Conservation (phyloP, 2,888 invertebrate species). For the Gymnocheta viridis region DNA sequence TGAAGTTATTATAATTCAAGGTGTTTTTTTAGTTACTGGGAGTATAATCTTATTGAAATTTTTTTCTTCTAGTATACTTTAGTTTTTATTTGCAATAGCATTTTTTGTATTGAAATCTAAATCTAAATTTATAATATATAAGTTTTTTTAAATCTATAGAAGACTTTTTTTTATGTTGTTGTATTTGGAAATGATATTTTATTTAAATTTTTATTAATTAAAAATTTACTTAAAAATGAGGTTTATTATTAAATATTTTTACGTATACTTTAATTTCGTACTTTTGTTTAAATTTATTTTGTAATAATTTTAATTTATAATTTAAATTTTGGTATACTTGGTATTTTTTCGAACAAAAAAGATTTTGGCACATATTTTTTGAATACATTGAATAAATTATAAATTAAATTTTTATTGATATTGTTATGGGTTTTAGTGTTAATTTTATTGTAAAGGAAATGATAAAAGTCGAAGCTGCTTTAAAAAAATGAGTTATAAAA, state of each 20-base stretch:
- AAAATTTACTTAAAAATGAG: constrained; percentile 59
- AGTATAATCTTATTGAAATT: neutral
- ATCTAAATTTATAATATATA: constrained; percentile 3
- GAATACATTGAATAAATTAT: constrained; percentile 12
- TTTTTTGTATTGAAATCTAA: constrained; percentile 12
- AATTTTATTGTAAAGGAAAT: neutral
- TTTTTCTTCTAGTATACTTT: constrained; percentile 24
- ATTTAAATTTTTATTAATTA: constrained; percentile 38
- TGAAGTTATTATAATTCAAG: constrained; percentile 32
- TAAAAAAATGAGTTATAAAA: neutral
- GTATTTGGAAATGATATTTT: constrained; percentile 24
- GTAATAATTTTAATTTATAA: constrained; percentile 24
- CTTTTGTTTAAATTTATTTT: constrained; percentile 46
- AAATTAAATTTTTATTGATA: constrained; percentile 8
- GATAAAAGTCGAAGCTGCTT: constrained; percentile 5
- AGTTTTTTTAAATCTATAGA: constrained; percentile 34
- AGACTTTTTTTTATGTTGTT: constrained; percentile 52
- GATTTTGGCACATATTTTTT: constrained; percentile 65
- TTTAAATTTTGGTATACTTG: constrained; percentile 62
- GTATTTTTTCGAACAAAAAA: constrained; percentile 30
- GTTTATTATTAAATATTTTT: constrained; percentile 58
- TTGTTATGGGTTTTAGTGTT: neutral
- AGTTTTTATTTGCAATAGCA: constrained; percentile 18
- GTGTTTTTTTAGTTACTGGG: constrained; percentile 51
- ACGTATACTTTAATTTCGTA: constrained; percentile 68